Evolutionary conservation across 2,888 invertebrate species (phyloP).

Genomic region (Dicycla oo): DNA sequence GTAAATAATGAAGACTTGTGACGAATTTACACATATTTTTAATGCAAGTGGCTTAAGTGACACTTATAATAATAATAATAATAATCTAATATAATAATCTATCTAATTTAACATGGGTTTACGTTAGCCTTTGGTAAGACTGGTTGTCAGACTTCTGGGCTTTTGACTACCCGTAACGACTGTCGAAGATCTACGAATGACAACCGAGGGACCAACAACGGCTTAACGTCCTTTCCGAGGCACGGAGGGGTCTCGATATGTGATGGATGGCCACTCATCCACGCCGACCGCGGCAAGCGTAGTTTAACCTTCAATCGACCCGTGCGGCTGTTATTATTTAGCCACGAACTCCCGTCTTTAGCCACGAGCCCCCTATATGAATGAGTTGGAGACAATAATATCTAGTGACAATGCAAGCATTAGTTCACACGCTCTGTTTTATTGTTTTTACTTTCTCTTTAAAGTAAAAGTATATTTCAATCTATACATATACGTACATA

Average conservation of each 20-base stretch:
- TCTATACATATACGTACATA: no score
- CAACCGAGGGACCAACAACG: not conserved
- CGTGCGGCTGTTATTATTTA: not conserved
- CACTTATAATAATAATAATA: no score
- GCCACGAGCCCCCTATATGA: not conserved
- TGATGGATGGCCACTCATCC: not conserved
- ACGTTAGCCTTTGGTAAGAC: not conserved
- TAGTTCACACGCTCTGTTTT: constrained; percentile 23
- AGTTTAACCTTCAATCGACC: not conserved
- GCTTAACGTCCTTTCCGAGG: not conserved
- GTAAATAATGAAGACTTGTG: no score
- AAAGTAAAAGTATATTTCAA: constrained; percentile 25
- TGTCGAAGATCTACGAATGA: not conserved
- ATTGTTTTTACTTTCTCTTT: constrained; percentile 31
- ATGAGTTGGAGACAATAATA: constrained; percentile 13
- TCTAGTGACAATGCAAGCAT: constrained; percentile 24
- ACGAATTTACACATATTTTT: no score
- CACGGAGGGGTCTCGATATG: not conserved
- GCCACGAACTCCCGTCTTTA: not conserved
- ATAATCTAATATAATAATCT: no score
- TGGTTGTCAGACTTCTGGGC: not conserved
- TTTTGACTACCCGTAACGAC: not conserved
- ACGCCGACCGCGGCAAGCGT: not conserved
- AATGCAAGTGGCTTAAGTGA: no score
- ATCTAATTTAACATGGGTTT: no score